Evolutionary conservation across 1,140 invertebrate genomes (phyloP), one percentile per base, ranked within the genome.

Genomic region (Yoshiicerus persimilis): DNA sequence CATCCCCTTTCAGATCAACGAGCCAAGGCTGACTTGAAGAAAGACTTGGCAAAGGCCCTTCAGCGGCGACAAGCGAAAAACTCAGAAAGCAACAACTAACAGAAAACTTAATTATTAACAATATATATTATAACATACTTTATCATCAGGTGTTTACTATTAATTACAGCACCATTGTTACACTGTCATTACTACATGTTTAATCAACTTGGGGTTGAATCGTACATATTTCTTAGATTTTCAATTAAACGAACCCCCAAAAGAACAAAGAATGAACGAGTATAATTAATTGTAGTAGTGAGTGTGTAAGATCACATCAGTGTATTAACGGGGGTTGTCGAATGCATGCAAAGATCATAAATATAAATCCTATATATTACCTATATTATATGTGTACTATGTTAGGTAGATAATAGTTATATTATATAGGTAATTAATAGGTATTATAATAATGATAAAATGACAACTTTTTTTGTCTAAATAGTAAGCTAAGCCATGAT

Each of bases 11-110:
- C 96, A 23, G 97, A 98, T 92, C 95, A 96, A 90, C 95, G 95
- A 90, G 95, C 96, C 91, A 96, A 97, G 91, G 95, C 95, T 56
- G 96, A 96, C 30, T 93, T 99, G 88, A 95, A 95, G 91, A 96
- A 97, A 92, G 97, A 99, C 92, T 94, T 99, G 85, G 96, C 96
- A 9, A 94, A 94, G 32, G 97, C 96, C 66, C 93, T 98, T 87
- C 95, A 96, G 92, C 95, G 41, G 36, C 84, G 89, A 70, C 87
- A 89, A 66, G 84, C 84, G 10, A 77, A 77, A 39, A 47, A 41
- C 38, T 84, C 83, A 56, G 83, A 84, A 38, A 84, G 34, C 38
- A 80, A 80, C 75, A 80, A 80, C 75, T 80, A 80, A 80, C 30
- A 80, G 30, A 34, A 34, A 70, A 30, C 66, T 80, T 80, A 80